A percentile compares a stretch with the other conserved stretches of the same genome.
These are phyloP conservation scores for Ursus arctos DNA, from an alignment of 2,113 vertebrate species.

Conservation along the genomic window DNA sequence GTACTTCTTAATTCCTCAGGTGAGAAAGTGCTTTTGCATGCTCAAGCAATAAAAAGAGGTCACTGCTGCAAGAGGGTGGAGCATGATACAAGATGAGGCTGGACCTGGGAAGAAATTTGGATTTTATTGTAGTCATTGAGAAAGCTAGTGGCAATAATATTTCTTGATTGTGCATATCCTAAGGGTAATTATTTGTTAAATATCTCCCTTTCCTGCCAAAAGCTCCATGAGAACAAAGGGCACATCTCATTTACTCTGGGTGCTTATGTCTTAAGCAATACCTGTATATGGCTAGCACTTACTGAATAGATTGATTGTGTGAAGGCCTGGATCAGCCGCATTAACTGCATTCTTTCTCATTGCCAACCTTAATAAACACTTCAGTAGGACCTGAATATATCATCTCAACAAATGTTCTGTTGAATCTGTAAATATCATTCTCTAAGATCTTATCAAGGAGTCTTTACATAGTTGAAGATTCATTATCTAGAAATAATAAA, in stretches of 20 bases:
- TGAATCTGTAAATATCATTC: not conserved
- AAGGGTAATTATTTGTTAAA: not conserved
- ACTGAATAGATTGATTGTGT: not conserved
- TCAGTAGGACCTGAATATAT: not conserved
- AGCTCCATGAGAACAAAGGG: not conserved
- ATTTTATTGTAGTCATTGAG: not conserved
- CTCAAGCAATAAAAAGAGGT: not conserved
- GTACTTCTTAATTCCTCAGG: not conserved
- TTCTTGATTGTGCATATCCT: not conserved
- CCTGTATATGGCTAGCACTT: not conserved
- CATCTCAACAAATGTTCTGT: not conserved
- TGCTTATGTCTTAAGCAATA: not conserved
- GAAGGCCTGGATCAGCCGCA: not conserved
- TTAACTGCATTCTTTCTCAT: not conserved
- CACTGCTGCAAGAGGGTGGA: not conserved
- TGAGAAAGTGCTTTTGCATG: not conserved
- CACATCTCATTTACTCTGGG: not conserved
- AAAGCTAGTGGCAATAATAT: not conserved
- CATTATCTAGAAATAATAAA: not conserved
- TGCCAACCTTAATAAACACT: not conserved
- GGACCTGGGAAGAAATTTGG: not conserved
- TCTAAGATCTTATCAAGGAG: not conserved
- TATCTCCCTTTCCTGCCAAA: not conserved
- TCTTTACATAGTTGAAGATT: not conserved
- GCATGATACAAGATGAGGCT: not conserved